Evolutionary conservation across 2,888 invertebrate genomes (phyloP), one percentile per base, ranked within the genome.

Genomic region (Synanthedon andrenaeformis): DNA sequence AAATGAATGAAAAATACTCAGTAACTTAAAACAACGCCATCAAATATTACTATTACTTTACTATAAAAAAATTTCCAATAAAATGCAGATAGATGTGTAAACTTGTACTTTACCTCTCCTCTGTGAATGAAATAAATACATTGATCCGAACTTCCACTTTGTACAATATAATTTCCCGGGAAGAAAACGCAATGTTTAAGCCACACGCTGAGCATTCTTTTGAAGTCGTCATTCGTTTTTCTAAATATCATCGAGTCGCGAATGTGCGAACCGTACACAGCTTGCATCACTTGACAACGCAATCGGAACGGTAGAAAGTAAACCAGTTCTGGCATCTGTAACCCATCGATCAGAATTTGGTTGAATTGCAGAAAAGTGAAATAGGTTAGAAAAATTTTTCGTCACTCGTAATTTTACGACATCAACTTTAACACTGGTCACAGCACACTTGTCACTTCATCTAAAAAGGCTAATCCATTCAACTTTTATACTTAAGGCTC

Each of bases 91-190:
- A 23, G 5, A 23, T 23, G 23, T 23, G 23, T 35, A 10, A 35
- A 5, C 35, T 35, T 35, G 35, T 6, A 23, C 8, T 61, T 62
- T 63, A 89, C 89, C 74, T 89, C 85, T 58, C 89, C 90, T 60
- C 84, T 74, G 60, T 89, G 88, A 67, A 90, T 89, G 55, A 90
- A 89, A 60, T 89, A 89, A 69, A 90, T 89, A 55, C 87, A 84
- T 57, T 88, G 88, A 61, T 89, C 86, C 0, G 88, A 83, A 61
- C 89, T 89, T 1, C 89, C 89, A 42, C 84, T 80, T 59, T 89
- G 89, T 10, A 89, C 89, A 10, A 90, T 89, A 54, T 89, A 89
- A 65, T 90, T 89, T 3, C 89, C 86, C 3, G 89, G 84, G 58
- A 89, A 90, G 65, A 88, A 90, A 1, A 89, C 83, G 14, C 82